These are phyloP conservation scores for Isaurus tuberculatus DNA, from an alignment of 92 coral and sea anemone species.

Conservation along the genomic window DNA sequence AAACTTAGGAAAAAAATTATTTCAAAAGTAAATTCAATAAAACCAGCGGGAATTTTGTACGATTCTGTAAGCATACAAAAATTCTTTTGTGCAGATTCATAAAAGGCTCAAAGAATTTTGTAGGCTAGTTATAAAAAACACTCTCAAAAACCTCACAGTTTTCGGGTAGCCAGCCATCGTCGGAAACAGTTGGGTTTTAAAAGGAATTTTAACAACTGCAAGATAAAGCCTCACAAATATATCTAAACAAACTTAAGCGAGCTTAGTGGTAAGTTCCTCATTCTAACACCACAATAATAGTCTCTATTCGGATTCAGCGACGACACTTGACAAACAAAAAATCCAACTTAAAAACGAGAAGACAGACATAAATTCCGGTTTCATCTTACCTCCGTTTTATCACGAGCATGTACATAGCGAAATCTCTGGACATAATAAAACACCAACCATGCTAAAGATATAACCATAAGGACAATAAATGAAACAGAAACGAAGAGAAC, in stretches of 20 bases:
- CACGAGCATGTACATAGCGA: slow-evolving; percentile 96
- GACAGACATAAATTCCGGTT: not conserved
- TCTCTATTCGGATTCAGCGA: not conserved
- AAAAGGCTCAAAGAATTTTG: too few relatives aligned
- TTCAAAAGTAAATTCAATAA: not conserved
- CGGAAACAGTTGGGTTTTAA: too few relatives aligned
- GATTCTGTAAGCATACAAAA: too few relatives aligned
- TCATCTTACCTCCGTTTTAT: slow-evolving; percentile 94
- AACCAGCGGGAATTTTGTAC: not conserved
- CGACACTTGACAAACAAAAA: not conserved
- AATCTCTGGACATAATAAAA: slow-evolving; percentile 97
- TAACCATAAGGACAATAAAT: slow-evolving; percentile 97
- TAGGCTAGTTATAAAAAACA: too few relatives aligned
- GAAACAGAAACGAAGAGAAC: slow-evolving; percentile 97
- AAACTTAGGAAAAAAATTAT: not conserved
- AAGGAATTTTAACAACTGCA: too few relatives aligned
- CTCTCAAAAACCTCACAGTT: too few relatives aligned
- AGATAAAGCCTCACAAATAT: too few relatives aligned
- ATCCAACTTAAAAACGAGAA: not conserved
- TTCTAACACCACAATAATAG: not conserved
- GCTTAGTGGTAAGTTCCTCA: too few relatives aligned
- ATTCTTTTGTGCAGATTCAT: too few relatives aligned
- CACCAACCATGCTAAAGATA: slow-evolving; percentile 97
- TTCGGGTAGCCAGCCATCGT: too few relatives aligned
- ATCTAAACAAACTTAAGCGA: too few relatives aligned